Evolutionary conservation across 2,113 vertebrate genomes (phyloP).

Genomic region (Okapia johnstoni): DNA sequence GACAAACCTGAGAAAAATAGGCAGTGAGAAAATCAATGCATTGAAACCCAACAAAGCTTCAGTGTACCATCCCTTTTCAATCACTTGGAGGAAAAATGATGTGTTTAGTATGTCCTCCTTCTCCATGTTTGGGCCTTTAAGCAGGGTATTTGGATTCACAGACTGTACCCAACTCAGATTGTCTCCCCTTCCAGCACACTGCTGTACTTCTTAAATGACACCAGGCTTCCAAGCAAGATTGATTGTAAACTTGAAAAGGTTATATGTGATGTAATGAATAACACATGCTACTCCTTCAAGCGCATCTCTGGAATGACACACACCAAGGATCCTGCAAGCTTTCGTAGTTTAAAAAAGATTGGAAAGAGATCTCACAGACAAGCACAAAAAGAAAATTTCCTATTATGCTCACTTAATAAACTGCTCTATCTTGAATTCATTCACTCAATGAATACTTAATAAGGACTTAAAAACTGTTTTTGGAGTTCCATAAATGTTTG

Average conservation of each 20-base stretch:
- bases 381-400: not conserved
- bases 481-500: not conserved
- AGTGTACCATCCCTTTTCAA: conserved; percentile 60
- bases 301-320: not conserved
- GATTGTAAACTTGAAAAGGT: conserved; percentile 72
- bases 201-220: conserved; percentile 66
- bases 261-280: conserved; percentile 68
- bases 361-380: not conserved
- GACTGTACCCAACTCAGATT: conserved; percentile 42
- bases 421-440: not conserved
- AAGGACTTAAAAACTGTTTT: not conserved
- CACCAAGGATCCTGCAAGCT: not conserved
- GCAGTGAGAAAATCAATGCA: conserved; percentile 56
- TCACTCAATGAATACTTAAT: not conserved
- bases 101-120: conserved; percentile 53
- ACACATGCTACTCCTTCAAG: conserved; percentile 57
- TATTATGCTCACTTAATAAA: not conserved
- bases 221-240: conserved; percentile 60
- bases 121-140: conserved; percentile 62
- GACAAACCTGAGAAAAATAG: conserved; percentile 67
- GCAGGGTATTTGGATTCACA: conserved; percentile 68
- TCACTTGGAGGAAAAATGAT: conserved; percentile 67
- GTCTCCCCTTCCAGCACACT: conserved; percentile 46
- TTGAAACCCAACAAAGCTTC: conserved; percentile 58
- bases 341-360: conserved; percentile 17